Conservation (phyloP, 2,113 vertebrate species). For the Gulo gulo region DNA sequence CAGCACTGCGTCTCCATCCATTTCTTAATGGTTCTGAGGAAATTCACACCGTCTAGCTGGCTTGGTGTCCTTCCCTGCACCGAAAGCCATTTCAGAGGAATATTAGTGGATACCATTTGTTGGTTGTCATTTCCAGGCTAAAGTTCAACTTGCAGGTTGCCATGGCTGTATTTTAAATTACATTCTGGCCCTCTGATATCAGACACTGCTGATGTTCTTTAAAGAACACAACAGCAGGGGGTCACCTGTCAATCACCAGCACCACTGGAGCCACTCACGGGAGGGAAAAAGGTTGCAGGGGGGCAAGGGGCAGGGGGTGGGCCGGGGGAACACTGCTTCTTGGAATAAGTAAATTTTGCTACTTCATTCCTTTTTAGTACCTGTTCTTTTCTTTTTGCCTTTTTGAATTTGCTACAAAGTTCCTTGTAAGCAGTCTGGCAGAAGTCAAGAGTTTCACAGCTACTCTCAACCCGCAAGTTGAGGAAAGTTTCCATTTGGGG, state of each 20-base stretch:
- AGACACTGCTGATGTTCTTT: conserved; percentile 26
- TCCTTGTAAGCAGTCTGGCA: background rate
- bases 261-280: background rate
- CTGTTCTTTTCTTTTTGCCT: background rate
- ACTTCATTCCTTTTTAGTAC: background rate
- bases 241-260: background rate
- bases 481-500: background rate
- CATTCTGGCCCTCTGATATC: conserved; percentile 1
- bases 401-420: background rate
- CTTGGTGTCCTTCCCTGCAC: background rate
- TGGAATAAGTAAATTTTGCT: conserved; percentile 19
- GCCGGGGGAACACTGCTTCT: background rate
- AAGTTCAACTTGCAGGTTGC: conserved; percentile 45
- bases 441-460: background rate
- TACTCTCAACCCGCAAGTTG: background rate
- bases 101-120: background rate
- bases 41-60: background rate
- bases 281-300: background rate
- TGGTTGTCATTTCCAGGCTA: conserved; percentile 41
- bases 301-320: fast-evolving
- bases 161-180: conserved; percentile 47
- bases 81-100: conserved; percentile 3
- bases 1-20: too few species aligned
- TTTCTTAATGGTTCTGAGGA: background rate
- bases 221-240: background rate